These are phyloP conservation scores for Trinectes maculatus DNA, from an alignment of 2,113 vertebrate genomes.

Conservation along the genomic window DNA sequence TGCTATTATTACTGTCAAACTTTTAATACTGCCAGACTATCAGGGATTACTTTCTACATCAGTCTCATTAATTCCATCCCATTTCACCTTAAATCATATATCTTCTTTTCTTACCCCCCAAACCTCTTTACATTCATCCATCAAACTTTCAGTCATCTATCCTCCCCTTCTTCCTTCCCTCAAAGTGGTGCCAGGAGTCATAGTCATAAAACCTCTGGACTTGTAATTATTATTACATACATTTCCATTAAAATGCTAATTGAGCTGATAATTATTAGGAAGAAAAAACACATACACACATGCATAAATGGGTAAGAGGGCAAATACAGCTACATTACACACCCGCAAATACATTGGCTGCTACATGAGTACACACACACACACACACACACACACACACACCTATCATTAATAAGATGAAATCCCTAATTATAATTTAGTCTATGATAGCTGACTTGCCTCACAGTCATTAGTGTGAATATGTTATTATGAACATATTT, in stretches of 20 bases:
- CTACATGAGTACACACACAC: not conserved
- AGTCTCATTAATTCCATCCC: constrained; percentile 39
- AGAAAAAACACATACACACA: constrained; percentile 43
- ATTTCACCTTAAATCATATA: constrained; percentile 39
- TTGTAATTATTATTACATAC: constrained; percentile 67
- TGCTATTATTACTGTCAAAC: constrained; percentile 12
- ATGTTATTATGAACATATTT: constrained; percentile 74
- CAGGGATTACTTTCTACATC: constrained; percentile 16
- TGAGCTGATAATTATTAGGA: constrained; percentile 54
- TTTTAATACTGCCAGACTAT: constrained; percentile 22
- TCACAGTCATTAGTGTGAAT: constrained; percentile 66
- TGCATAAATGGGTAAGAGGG: constrained; percentile 13
- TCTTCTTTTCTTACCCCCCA: constrained; percentile 7
- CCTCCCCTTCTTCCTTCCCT: constrained; percentile 28
- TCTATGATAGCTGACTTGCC: constrained; percentile 59
- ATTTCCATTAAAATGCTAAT: constrained; percentile 72
- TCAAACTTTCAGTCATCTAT: constrained; percentile 39
- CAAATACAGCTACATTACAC: constrained; percentile 7
- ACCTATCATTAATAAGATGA: constrained; percentile 66
- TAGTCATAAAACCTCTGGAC: constrained; percentile 51
- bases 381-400: constrained; percentile 22
- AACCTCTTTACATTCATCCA: constrained; percentile 40
- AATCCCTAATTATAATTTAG: constrained; percentile 68
- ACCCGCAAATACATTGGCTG: not conserved
- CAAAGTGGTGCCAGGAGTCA: constrained; percentile 54